Conservation (phyloP, 2,797 vertebrate species). For the Phoeniculus purpureus region DNA sequence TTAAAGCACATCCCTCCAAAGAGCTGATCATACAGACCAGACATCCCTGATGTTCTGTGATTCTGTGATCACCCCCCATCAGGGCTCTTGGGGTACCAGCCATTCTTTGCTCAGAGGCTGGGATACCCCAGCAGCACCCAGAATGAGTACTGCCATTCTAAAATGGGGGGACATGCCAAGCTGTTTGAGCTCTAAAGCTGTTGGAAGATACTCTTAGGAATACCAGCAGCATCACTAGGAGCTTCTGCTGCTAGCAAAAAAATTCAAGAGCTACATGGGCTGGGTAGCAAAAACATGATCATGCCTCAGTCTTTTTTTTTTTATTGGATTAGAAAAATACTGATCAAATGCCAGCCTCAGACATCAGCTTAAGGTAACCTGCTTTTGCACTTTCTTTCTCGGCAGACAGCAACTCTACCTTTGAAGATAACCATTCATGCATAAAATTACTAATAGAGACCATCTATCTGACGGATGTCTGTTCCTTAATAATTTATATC, state of each 20-base stretch:
- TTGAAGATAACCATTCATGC: slow-evolving; percentile 70
- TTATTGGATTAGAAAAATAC: slow-evolving; percentile 51
- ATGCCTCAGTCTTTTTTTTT: slow-evolving; percentile 37
- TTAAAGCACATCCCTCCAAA: neutral
- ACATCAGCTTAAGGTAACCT: slow-evolving; percentile 56
- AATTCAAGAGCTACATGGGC: neutral
- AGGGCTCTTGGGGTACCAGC: neutral
- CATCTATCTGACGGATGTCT: slow-evolving; percentile 75
- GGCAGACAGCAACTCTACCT: slow-evolving; percentile 50
- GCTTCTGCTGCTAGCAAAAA: neutral
- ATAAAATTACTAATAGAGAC: slow-evolving; percentile 79
- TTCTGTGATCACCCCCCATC: fast-evolving
- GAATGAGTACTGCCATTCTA: neutral
- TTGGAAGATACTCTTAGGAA: neutral
- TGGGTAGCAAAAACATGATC: neutral
- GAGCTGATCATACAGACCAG: neutral
- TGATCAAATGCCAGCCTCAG: slow-evolving; percentile 67
- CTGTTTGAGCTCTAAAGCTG: neutral
- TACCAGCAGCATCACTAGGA: neutral
- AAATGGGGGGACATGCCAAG: neutral
- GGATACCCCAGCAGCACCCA: neutral
- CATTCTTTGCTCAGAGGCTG: neutral
- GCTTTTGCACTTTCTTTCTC: slow-evolving; percentile 54
- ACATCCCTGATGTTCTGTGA: too few relatives aligned
- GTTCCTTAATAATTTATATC: slow-evolving; percentile 78